Conservation (phyloP, 2,797 vertebrate species). For the Gallinago stenura region DNA sequence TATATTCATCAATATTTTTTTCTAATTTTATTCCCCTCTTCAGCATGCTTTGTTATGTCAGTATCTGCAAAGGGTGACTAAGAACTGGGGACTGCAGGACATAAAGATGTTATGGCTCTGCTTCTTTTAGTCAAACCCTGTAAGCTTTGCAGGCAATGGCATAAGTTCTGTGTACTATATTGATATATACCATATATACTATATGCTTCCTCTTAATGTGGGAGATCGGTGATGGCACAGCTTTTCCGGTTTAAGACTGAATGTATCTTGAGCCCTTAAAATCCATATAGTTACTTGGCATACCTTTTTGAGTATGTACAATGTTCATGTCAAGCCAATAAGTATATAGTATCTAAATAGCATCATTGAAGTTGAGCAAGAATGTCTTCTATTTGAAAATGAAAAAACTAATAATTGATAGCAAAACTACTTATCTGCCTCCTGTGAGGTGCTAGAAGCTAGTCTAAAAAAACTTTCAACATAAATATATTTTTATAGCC, state of each 20-base stretch:
- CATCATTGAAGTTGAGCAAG: not conserved
- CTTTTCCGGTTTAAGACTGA: not conserved
- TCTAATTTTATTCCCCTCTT: not conserved
- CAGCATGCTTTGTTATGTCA: not conserved
- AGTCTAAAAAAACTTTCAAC: not conserved
- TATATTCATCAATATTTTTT: not conserved
- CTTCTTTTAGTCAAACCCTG: not conserved
- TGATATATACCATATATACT: not conserved
- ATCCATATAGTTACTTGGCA: not conserved
- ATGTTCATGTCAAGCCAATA: not conserved
- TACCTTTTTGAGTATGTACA: not conserved
- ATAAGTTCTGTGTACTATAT: not conserved
- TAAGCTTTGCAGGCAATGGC: not conserved
- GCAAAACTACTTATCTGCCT: not conserved
- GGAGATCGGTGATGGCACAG: not conserved
- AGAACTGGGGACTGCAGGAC: not conserved
- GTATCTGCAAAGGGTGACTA: not conserved
- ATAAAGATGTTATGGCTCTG: not conserved
- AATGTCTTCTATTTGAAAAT: not conserved
- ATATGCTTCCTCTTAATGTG: fast-evolving
- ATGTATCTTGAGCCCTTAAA: not conserved
- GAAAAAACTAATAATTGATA: not conserved
- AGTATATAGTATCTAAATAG: not conserved
- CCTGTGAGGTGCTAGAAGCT: not conserved
- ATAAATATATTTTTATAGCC: not conserved